Percentiles rank a stretch among this genome's conserved stretches.
Conservation (phyloP, 2,797 vertebrate species). For the Malurus leucopterus region DNA sequence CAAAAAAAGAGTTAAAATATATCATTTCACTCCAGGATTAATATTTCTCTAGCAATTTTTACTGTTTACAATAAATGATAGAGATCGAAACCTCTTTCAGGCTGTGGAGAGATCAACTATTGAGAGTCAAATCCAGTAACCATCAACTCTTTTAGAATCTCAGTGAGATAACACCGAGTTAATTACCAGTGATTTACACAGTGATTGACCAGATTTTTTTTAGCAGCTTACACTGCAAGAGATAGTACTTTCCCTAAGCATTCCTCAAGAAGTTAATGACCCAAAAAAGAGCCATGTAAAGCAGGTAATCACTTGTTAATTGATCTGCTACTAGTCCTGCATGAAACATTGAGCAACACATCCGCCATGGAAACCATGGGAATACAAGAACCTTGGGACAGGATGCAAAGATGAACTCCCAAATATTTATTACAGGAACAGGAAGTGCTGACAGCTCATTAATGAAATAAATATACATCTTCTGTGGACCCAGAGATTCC, state of each 20-base stretch:
- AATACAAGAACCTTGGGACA: conserved; percentile 4
- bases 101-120: neutral
- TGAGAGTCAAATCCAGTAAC: neutral
- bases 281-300: conserved; percentile 39
- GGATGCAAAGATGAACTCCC: conserved; percentile 28
- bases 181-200: conserved; percentile 45
- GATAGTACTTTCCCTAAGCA: conserved; percentile 29
- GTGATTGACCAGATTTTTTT: conserved; percentile 47
- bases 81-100: neutral
- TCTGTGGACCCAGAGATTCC: conserved; percentile 10
- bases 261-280: conserved; percentile 64
- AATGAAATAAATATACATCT: conserved; percentile 52
- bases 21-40: neutral
- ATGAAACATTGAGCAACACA: neutral
- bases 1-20: neutral
- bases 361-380: neutral
- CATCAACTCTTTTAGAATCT: conserved; percentile 1
- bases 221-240: conserved; percentile 41
- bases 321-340: conserved; percentile 40
- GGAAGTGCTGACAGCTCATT: conserved; percentile 53
- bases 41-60: neutral
- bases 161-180: conserved; percentile 21
- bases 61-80: neutral
- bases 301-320: conserved; percentile 65
- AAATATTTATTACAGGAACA: conserved; percentile 44